Percentiles rank a stretch among this genome's conserved stretches.
phyloP scores from a whole-genome alignment of 1,140 invertebrate genomes.

The Coboldia fuscipes region DNA sequence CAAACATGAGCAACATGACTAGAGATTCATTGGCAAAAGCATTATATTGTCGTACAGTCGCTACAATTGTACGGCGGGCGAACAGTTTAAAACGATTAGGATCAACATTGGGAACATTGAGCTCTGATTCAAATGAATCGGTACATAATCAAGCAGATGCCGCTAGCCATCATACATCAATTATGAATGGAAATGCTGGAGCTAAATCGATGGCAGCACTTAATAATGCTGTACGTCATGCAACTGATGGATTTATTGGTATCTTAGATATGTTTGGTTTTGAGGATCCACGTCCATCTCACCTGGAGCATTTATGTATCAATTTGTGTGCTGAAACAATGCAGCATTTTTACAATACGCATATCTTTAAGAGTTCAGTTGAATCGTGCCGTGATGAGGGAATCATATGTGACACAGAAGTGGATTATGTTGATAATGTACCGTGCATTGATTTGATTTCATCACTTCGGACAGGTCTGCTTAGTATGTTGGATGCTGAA shows the following conservation, averaged over 20 bases:
- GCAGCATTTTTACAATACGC: constrained; percentile 94
- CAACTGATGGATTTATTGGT: constrained; percentile 87
- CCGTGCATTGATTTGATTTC: constrained; percentile 90
- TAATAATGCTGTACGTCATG: constrained; percentile 77
- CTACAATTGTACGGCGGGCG: constrained; percentile 76
- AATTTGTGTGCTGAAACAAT: constrained; percentile 91
- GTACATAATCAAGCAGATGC: constrained; percentile 72
- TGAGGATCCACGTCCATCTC: constrained; percentile 74
- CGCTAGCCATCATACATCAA: constrained; percentile 67
- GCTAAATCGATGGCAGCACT: constrained; percentile 79
- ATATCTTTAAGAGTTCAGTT: constrained; percentile 86
- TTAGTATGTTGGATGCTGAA: constrained; percentile 85
- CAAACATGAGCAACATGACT: constrained; percentile 65
- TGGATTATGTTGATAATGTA: constrained; percentile 89
- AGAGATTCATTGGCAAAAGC: constrained; percentile 80
- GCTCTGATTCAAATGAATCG: constrained; percentile 78
- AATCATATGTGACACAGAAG: constrained; percentile 72
- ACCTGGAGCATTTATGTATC: constrained; percentile 82
- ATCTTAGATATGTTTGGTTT: constrained; percentile 93
- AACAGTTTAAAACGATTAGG: constrained; percentile 78
- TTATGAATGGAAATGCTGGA: constrained; percentile 52
- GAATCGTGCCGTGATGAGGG: constrained; percentile 87
- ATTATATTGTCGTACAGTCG: constrained; percentile 83
- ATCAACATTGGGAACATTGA: constrained; percentile 69
- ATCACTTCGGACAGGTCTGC: constrained; percentile 69